Conservation (phyloP, 2,113 vertebrate species). For the Rhipidura dahli region DNA sequence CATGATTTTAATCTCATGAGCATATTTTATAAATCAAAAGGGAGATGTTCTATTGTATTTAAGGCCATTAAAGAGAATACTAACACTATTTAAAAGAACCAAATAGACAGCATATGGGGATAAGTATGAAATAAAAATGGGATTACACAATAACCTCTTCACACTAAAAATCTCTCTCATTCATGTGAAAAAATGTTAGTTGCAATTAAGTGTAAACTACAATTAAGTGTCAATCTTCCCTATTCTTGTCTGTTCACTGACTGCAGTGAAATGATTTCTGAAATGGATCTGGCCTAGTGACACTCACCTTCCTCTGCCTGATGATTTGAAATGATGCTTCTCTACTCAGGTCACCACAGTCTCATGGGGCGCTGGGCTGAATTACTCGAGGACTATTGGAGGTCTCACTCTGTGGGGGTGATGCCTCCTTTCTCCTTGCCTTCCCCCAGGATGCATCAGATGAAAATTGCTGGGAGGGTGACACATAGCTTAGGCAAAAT, state of each 20-base stretch:
- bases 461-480: background rate
- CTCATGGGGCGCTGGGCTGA: background rate
- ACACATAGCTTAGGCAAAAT: background rate
- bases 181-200: background rate
- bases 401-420: background rate
- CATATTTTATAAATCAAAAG: slow-evolving; percentile 60
- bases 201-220: background rate
- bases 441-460: background rate
- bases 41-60: background rate
- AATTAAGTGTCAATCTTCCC: background rate
- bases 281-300: background rate
- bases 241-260: background rate
- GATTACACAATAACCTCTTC: background rate
- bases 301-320: background rate
- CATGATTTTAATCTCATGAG: slow-evolving; percentile 3
- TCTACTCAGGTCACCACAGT: background rate
- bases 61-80: slow-evolving; percentile 26
- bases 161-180: background rate
- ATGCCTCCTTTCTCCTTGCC: background rate
- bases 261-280: background rate
- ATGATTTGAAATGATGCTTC: background rate
- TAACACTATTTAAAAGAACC: slow-evolving; percentile 18
- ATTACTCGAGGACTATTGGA: background rate
- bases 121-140: slow-evolving; percentile 25
- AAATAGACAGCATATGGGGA: background rate